Evolutionary conservation across 2,113 vertebrate species (phyloP), one percentile per base, ranked within the genome.

Genomic region (Seriola quinqueradiata): DNA sequence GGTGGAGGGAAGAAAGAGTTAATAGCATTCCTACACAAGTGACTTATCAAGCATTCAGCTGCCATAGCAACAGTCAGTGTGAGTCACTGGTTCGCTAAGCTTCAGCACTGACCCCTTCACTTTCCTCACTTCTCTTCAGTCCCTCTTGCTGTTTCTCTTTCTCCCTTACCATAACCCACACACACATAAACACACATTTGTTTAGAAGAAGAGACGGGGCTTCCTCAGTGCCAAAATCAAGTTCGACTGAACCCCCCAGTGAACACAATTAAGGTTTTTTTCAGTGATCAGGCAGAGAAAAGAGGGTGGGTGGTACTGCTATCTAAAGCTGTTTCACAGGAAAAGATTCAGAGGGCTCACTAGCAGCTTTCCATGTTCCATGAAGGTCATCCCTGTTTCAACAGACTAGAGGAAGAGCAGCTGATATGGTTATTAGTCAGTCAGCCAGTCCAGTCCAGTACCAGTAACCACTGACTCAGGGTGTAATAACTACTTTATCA

Each of bases 401-500:
- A 4, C 60, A 63, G 65, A 75, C 36, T 12, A n/a, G 40, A 72
- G 77, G 74, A 87, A 80, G 65, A 54, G 19, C 32, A 46, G 28
- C n/a, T 60, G 40, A 75, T 82, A 70, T 61, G 40, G 58, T 67
- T 54, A 77, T 83, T 77, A 77, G 76, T 87, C 76, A 66, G 8
- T 67, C 28, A 64, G 48, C 10, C 28, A 64, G 48, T 8, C 34
- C 38, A 32, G 3, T 28, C 17, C 59, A 21, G 36, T 79, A 72
- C 82, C 82, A 84, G 78, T 81, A 89, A 84, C 60, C 69, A 64
- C 46, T 87, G 88, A 91, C 73, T 92, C 90, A 90, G 28, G 83
- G 55, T 48, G 50, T 46, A 65, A 80, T 70, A 59, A 58, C 55
- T 54, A 34, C 17, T 10, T 64, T 73, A 19, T 67, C 38, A 21